Evolutionary conservation across 2,113 vertebrate genomes (phyloP), one percentile per base, ranked within the genome.

Genomic region (Corythornis cristatus): DNA sequence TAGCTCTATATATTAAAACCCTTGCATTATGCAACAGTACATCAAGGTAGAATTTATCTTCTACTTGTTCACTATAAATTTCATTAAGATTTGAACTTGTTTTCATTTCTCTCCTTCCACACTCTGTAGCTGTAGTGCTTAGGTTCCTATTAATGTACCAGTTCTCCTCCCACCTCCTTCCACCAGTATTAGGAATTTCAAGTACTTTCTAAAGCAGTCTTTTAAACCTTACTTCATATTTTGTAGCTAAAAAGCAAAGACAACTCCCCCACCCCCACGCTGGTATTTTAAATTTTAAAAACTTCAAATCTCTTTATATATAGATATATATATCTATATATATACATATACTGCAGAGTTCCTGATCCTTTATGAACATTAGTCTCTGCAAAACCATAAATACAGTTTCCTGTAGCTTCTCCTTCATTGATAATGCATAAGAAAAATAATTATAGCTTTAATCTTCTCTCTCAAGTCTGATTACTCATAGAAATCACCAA

Each of bases 61-160:
- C 70, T 9, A 85, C n/a, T 92, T 86, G 42, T 65, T 96, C 87
- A 33, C 29, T 43, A 29, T 56, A 89, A 85, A 43, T 77, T 88
- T 87, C 8, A 0, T 29, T 89, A 80, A 64, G 29, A 80, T 64
- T 77, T 88, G 48, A 91, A 88, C 35, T 65, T 73, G 81, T 82
- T 94, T 93, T 89, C 25, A 84, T 65, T 92, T 84, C 78, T 79
- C 67, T 76, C 22, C 26, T 90, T 76, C 67, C 26, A 76, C 37
- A 23, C 23, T 89, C 33, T 64, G 31, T 46, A 80, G 76, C 48
- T 79, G 65, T 6, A 73, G 28, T 12, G 16, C 31, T 74, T 25
- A 62, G 46, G 53, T 31, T 93, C 64, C n/a, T 71, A 64, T 20
- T 48, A 86, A 71, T 81, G 67, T 22, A 91, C 48, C 16, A 88